Percentiles rank a stretch among this genome's conserved stretches.
phyloP scores from a whole-genome alignment of 1,140 invertebrate genomes.

The Papilio polytes region DNA sequence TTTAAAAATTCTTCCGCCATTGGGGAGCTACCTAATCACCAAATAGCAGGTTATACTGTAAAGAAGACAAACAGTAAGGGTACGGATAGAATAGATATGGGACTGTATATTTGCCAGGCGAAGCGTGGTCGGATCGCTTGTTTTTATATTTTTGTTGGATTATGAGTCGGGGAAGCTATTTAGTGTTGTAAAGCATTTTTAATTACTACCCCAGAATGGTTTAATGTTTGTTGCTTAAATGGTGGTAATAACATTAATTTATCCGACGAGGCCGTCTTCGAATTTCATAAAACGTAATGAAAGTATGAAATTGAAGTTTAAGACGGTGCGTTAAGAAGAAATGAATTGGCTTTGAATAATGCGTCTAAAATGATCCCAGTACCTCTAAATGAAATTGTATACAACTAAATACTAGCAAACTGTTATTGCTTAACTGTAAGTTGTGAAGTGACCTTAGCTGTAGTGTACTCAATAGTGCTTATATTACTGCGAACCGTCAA shows the following conservation, averaged over 20 bases:
- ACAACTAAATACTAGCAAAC: background rate
- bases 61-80: too few relatives aligned
- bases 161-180: constrained; percentile 28
- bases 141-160: too few relatives aligned
- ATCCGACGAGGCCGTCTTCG: constrained; percentile 20
- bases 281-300: constrained; percentile 36
- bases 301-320: constrained; percentile 32
- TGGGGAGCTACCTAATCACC: too few relatives aligned
- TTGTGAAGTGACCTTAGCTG: background rate
- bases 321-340: background rate
- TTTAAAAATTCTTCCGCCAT: too few relatives aligned
- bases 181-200: constrained; percentile 29
- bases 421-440: too few relatives aligned
- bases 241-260: constrained; percentile 34
- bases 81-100: too few relatives aligned
- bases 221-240: constrained; percentile 34
- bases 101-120: too few relatives aligned
- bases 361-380: too few relatives aligned
- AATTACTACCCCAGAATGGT: constrained; percentile 26
- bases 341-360: constrained; percentile 33
- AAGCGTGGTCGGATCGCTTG: too few relatives aligned
- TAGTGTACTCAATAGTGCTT: background rate
- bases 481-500: background rate
- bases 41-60: too few relatives aligned
- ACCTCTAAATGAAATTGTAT: background rate